Evolutionary conservation across 2,113 vertebrate species (phyloP).

Genomic region (Nibea coibor): DNA sequence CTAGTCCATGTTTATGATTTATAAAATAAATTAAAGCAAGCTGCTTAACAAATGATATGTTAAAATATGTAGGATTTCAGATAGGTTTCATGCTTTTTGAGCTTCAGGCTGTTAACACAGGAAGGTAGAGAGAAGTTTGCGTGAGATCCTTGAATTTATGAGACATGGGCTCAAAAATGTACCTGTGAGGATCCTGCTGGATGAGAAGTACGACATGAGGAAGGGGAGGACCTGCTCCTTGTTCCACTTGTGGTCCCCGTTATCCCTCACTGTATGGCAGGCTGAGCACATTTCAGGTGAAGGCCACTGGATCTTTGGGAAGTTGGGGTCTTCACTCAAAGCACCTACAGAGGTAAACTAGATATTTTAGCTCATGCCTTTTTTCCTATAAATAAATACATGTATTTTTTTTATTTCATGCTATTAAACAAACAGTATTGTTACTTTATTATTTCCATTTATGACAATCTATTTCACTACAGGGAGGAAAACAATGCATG

Average conservation of each 20-base stretch:
- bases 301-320: constrained; percentile 97
- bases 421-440: neutral
- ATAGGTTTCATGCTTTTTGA: neutral
- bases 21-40: neutral
- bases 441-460: neutral
- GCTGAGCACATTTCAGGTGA: constrained; percentile 83
- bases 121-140: neutral
- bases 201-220: constrained; percentile 86
- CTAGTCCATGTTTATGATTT: no score
- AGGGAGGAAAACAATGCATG: neutral
- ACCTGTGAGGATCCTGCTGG: constrained; percentile 77
- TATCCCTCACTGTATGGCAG: constrained; percentile 84
- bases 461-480: neutral
- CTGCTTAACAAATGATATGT: neutral
- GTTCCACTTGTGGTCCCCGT: constrained; percentile 85
- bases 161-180: neutral
- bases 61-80: no score
- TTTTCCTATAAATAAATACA: neutral
- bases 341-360: constrained; percentile 79
- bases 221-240: constrained; percentile 81
- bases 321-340: constrained; percentile 90
- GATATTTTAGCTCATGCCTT: neutral
- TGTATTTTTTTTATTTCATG: no score
- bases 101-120: no score
- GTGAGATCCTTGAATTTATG: neutral